phyloP scores from a whole-genome alignment of 2,888 invertebrate genomes.

The Caenorhabditis sp. region DNA sequence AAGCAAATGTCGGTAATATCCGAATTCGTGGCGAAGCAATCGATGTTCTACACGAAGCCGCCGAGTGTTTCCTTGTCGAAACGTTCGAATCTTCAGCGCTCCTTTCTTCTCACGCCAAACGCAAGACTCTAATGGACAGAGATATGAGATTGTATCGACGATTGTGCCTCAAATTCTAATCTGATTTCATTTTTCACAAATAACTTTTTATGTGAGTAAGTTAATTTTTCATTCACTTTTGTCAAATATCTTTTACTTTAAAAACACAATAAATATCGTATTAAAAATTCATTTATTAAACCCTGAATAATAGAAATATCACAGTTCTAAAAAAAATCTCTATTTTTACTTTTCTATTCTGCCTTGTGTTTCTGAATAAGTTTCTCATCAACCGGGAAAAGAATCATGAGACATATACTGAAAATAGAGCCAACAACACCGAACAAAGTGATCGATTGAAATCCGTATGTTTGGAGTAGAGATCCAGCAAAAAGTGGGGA shows the following conservation, averaged over 20 bases:
- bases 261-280: too few relatives aligned
- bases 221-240: background rate
- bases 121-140: constrained; percentile 36
- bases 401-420: constrained; percentile 16
- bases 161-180: constrained; percentile 12
- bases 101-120: constrained; percentile 39
- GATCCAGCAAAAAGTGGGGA: constrained; percentile 54
- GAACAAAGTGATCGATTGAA: constrained; percentile 38
- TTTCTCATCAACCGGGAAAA: constrained; percentile 35
- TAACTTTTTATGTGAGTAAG: too few relatives aligned
- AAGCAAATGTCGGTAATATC: background rate
- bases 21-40: constrained; percentile 38
- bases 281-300: too few relatives aligned
- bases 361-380: constrained; percentile 30
- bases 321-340: background rate
- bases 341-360: background rate
- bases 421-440: constrained; percentile 31
- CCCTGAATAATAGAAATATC: constrained; percentile 1
- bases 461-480: constrained; percentile 49
- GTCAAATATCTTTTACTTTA: background rate
- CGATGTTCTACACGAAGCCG: constrained; percentile 40
- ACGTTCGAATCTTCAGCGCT: constrained; percentile 34
- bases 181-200: too few relatives aligned
- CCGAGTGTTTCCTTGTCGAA: constrained; percentile 42
- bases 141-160: constrained; percentile 45